Evolutionary conservation across 2,797 vertebrate genomes (phyloP).

Genomic region (Squalus acanthias): DNA sequence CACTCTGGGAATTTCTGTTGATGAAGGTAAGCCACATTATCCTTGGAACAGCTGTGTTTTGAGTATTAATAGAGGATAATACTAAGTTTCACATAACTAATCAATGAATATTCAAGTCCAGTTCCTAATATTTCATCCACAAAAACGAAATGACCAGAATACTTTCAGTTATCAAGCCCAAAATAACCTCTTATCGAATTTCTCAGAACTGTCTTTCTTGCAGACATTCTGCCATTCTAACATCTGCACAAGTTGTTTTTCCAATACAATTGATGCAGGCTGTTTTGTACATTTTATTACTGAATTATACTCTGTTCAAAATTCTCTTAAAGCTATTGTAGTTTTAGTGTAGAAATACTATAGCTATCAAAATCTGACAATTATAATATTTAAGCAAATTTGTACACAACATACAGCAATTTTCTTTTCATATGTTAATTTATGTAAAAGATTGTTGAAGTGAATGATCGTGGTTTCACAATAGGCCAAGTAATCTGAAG

Average conservation of each 20-base stretch:
- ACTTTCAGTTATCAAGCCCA: background rate
- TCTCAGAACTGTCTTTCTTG: background rate
- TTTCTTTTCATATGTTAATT: conserved; percentile 20
- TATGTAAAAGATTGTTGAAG: background rate
- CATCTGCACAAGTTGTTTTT: background rate
- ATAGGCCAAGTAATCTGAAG: background rate
- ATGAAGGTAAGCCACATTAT: conserved; percentile 68
- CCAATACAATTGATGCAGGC: background rate
- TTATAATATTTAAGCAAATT: background rate
- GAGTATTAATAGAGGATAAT: background rate
- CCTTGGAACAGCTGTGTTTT: background rate
- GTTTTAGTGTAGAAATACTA: background rate
- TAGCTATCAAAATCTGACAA: background rate
- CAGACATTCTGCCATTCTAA: background rate
- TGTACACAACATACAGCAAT: background rate
- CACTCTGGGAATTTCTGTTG: conserved; percentile 82
- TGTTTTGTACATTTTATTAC: background rate
- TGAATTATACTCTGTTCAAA: background rate
- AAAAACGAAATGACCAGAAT: background rate
- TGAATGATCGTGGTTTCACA: background rate
- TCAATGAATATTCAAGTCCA: background rate
- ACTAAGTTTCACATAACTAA: background rate
- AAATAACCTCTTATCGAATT: background rate
- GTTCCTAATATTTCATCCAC: background rate
- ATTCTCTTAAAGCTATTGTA: background rate